A percentile compares a stretch with the other conserved stretches of the same genome.
Evolutionary conservation across 1,140 invertebrate species (phyloP).

Genomic region (Apis florea): DNA sequence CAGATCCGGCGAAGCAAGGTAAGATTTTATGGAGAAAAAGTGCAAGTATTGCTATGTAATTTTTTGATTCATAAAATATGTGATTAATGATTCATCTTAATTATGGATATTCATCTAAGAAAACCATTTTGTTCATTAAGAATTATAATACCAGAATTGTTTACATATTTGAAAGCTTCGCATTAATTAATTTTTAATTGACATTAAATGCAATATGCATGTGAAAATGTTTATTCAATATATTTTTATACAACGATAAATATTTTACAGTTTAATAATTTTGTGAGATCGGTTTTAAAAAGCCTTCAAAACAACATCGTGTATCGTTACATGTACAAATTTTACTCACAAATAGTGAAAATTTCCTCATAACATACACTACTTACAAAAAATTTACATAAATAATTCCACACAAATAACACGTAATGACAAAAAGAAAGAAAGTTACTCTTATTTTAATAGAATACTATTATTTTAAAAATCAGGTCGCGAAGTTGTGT

Average conservation of each 20-base stretch:
- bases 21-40: constrained; percentile 63
- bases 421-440: neutral
- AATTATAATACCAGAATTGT: neutral
- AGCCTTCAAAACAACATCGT: neutral
- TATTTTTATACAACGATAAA: too few species aligned
- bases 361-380: neutral
- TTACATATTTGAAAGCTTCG: neutral
- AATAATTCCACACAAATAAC: constrained; percentile 13
- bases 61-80: constrained; percentile 45
- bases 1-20: constrained; percentile 76
- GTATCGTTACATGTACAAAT: neutral
- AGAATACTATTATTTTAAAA: constrained; percentile 13
- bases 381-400: neutral
- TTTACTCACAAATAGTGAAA: neutral
- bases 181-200: neutral
- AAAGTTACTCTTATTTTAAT: neutral
- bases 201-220: neutral
- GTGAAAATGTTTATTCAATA: neutral
- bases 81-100: neutral
- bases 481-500: constrained; percentile 92
- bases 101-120: neutral
- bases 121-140: neutral
- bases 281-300: too few species aligned
- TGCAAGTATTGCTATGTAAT: constrained; percentile 55
- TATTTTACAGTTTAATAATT: neutral